Conservation (phyloP, 2,113 vertebrate species). For the Gallinago undulata region DNA sequence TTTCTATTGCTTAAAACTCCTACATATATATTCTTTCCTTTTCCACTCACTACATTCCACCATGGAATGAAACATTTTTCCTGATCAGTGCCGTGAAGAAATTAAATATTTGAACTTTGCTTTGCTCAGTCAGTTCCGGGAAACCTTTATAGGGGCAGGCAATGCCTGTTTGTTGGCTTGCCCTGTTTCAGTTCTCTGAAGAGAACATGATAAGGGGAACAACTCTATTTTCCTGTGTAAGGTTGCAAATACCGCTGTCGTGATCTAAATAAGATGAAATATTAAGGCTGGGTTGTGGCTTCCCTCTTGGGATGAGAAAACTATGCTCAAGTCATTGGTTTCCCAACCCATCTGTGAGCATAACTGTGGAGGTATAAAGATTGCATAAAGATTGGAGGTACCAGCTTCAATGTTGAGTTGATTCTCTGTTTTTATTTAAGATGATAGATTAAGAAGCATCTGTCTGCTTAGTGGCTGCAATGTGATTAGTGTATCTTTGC, state of each 20-base stretch:
- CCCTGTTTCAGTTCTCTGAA: not conserved
- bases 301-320: not conserved
- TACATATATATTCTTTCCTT: not conserved
- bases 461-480: not conserved
- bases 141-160: not conserved
- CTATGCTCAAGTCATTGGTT: not conserved
- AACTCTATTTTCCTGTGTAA: not conserved
- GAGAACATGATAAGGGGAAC: not conserved
- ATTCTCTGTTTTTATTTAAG: not conserved
- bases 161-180: not conserved
- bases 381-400: not conserved
- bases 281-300: not conserved
- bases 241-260: not conserved
- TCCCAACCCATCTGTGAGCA: not conserved
- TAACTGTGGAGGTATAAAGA: not conserved
- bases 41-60: not conserved
- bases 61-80: not conserved
- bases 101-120: constrained; percentile 21
- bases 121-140: constrained; percentile 36
- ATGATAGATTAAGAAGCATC: not conserved
- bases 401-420: not conserved
- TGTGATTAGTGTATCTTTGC: not conserved
- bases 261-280: not conserved
- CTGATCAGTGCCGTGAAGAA: not conserved
- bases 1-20: not conserved